Evolutionary conservation across 2,113 vertebrate species (phyloP).

Genomic region (Thunnus maccoyii): DNA sequence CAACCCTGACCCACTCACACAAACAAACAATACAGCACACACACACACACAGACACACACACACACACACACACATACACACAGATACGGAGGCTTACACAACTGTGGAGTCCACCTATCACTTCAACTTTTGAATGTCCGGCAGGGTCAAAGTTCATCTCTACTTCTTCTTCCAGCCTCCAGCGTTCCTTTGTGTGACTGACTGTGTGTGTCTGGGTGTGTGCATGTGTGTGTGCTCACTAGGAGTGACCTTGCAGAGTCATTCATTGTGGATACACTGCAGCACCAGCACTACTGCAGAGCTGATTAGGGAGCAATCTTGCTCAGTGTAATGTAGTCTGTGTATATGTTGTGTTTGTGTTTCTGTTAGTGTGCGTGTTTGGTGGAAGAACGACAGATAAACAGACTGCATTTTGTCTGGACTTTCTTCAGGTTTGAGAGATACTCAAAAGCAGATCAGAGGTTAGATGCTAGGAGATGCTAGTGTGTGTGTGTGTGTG

Average conservation of each 20-base stretch:
- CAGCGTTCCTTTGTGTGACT: slow-evolving; percentile 63
- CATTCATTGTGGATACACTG: slow-evolving; percentile 68
- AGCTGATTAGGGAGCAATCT: slow-evolving; percentile 68
- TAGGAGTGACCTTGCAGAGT: slow-evolving; percentile 78
- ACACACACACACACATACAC: slow-evolving; percentile 45
- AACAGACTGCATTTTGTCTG: slow-evolving; percentile 71
- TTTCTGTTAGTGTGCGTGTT: slow-evolving; percentile 9
- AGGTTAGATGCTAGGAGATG: slow-evolving; percentile 58
- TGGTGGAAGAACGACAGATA: slow-evolving; percentile 42
- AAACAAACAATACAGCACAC: slow-evolving; percentile 74
- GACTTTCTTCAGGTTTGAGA: slow-evolving; percentile 67
- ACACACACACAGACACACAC: slow-evolving; percentile 38
- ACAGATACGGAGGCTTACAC: slow-evolving; percentile 54
- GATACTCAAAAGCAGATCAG: slow-evolving; percentile 65
- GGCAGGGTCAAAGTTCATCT: slow-evolving; percentile 80
- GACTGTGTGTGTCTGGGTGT: slow-evolving; percentile 26
- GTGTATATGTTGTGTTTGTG: slow-evolving; percentile 3
- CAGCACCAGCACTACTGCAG: slow-evolving; percentile 62
- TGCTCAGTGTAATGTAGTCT: slow-evolving; percentile 47
- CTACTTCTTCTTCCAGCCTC: slow-evolving; percentile 65
- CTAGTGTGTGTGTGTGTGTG: slow-evolving; percentile 24
- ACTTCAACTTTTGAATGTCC: slow-evolving; percentile 76
- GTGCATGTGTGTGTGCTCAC: slow-evolving; percentile 37
- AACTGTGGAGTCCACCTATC: slow-evolving; percentile 68
- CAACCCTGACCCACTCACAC: slow-evolving; percentile 80